Evolutionary conservation across 1,140 invertebrate genomes (phyloP).

Genomic region (Trichonephila inaurata): DNA sequence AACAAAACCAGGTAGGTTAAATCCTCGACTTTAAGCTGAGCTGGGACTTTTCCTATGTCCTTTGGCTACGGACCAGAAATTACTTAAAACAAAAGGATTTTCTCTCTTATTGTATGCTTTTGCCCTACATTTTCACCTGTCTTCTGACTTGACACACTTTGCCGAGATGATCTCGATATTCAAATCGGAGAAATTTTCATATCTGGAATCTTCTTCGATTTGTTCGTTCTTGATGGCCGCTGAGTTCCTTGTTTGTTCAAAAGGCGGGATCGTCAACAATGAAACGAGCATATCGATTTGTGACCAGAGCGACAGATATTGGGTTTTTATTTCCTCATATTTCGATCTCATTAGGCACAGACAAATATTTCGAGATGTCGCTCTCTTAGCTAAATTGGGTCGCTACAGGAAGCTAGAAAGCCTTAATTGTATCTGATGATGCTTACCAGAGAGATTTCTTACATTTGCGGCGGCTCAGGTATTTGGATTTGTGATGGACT

Average conservation of each 20-base stretch:
- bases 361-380: not conserved
- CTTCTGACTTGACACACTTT: slow-evolving; percentile 42
- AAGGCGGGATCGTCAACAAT: not conserved
- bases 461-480: not conserved
- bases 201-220: not conserved
- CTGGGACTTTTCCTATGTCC: slow-evolving; percentile 37
- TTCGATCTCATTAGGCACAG: not conserved
- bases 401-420: not conserved
- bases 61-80: slow-evolving; percentile 54
- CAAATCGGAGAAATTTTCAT: not conserved
- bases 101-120: not conserved
- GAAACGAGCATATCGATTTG: not conserved
- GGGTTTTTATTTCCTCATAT: not conserved
- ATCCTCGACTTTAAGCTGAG: not conserved
- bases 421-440: not conserved
- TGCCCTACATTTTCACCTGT: slow-evolving; percentile 42
- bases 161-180: not conserved
- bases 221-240: not conserved
- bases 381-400: not conserved
- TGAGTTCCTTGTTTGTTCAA: not conserved
- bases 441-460: not conserved
- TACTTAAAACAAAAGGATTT: slow-evolving; percentile 52
- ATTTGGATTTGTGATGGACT: slow-evolving; percentile 1
- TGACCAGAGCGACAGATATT: not conserved
- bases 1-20: slow-evolving; percentile 39